phyloP scores from a whole-genome alignment of 1,140 invertebrate genomes.

The Choristoneura fumiferana region DNA sequence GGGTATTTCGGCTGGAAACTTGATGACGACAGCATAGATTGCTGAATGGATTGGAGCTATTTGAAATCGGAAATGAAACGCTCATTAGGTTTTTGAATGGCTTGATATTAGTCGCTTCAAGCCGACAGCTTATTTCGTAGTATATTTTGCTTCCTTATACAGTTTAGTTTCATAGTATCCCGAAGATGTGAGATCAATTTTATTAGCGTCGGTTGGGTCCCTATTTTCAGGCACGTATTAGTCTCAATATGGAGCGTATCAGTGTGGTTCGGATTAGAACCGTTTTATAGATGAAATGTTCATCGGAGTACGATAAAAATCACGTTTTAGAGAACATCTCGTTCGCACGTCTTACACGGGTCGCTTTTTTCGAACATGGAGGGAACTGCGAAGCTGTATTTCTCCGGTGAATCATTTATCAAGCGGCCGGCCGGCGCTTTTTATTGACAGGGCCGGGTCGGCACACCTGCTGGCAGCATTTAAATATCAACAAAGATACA shows the following conservation, averaged over 20 bases:
- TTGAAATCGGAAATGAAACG: constrained; percentile 34
- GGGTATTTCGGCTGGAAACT: not conserved
- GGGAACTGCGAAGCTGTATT: constrained; percentile 1
- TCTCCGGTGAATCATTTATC: constrained; percentile 48
- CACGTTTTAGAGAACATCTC: constrained; percentile 10
- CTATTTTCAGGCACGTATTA: no score
- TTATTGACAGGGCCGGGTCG: constrained; percentile 39
- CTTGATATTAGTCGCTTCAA: not conserved
- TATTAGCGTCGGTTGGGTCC: no score
- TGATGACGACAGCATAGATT: constrained; percentile 23
- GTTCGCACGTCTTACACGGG: not conserved
- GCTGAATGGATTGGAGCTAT: constrained; percentile 32
- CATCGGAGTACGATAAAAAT: not conserved
- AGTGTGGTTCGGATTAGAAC: no score
- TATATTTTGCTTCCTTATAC: not conserved
- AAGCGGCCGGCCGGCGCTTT: constrained; percentile 41
- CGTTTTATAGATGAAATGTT: no score
- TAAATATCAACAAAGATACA: constrained; percentile 3
- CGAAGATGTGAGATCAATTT: no score
- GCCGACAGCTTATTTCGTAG: not conserved
- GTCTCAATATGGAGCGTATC: no score
- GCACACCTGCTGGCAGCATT: constrained; percentile 1
- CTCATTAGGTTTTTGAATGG: constrained; percentile 38
- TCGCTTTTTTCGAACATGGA: not conserved
- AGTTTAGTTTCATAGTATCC: not conserved